A percentile compares a stretch with the other conserved stretches of the same genome.
phyloP scores from a whole-genome alignment of 1,140 invertebrate genomes.

The Psilanteris sp. region DNA sequence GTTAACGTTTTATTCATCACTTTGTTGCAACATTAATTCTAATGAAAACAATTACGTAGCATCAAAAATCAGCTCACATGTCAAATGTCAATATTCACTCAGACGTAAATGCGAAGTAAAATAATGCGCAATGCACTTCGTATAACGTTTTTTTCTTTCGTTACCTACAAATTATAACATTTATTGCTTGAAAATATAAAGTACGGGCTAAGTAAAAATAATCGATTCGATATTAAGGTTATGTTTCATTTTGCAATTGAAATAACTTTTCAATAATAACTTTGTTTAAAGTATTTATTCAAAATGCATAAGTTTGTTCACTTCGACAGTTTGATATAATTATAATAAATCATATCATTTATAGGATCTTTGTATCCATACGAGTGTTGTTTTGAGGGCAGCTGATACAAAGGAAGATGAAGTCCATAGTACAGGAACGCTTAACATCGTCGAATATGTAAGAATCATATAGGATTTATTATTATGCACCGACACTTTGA shows the following conservation, averaged over 20 bases:
- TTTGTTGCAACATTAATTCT: background rate
- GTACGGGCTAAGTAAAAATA: too few species aligned
- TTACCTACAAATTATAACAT: background rate
- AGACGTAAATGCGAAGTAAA: conserved; percentile 8
- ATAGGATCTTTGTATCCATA: conserved; percentile 78
- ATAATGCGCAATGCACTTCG: conserved; percentile 9
- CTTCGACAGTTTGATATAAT: background rate
- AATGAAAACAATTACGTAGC: conserved; percentile 9
- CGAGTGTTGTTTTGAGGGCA: conserved; percentile 75
- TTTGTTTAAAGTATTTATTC: background rate
- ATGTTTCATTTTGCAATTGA: conserved; percentile 5
- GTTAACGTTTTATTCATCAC: background rate
- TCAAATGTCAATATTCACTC: conserved; percentile 16
- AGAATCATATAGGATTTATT: conserved; percentile 41
- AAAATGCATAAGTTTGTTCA: background rate
- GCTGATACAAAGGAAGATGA: conserved; percentile 76
- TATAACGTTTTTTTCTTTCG: background rate
- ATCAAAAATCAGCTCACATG: conserved; percentile 12
- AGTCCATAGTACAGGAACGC: conserved; percentile 75
- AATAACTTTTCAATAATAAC: background rate
- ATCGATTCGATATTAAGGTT: conserved; percentile 6
- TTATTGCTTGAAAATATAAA: background rate
- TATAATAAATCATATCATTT: too few species aligned
- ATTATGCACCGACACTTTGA: background rate
- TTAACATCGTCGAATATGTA: conserved; percentile 80